These are phyloP conservation scores for Cavia porcellus DNA, from an alignment of 2,113 vertebrate genomes.

Conservation along the genomic window DNA sequence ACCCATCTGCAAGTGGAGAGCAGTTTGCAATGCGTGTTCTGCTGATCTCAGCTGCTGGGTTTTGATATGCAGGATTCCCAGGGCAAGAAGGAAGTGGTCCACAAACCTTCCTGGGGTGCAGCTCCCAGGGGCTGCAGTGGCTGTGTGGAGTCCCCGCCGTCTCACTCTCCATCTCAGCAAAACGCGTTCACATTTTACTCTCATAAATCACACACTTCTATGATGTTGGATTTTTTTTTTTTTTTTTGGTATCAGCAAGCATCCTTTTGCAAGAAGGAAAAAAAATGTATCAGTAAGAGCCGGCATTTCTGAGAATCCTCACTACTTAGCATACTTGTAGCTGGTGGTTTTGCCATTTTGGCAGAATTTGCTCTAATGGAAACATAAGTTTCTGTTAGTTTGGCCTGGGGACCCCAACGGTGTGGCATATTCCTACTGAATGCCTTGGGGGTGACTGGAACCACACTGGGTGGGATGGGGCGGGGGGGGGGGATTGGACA, in stretches of 20 bases:
- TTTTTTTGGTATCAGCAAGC: neutral
- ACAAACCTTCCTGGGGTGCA: no score
- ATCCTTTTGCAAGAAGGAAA: neutral
- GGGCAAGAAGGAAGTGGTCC: neutral
- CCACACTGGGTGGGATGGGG: neutral
- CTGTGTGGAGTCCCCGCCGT: fast-evolving
- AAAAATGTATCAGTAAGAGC: neutral
- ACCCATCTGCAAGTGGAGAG: neutral
- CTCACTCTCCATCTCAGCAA: fast-evolving
- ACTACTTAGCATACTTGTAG: fast-evolving
- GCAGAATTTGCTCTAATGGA: neutral
- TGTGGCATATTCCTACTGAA: fast-evolving
- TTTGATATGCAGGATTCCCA: fast-evolving
- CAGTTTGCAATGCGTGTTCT: neutral
- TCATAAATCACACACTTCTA: neutral
- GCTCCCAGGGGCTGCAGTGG: fast-evolving
- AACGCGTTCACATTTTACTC: neutral
- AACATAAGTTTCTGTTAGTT: fast-evolving
- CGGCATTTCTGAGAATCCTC: neutral
- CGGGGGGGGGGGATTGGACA: fast-evolving
- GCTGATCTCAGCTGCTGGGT: neutral
- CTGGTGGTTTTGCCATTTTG: neutral
- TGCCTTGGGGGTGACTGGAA: fast-evolving
- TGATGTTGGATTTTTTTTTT: neutral
- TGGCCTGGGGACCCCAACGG: fast-evolving